Evolutionary conservation across 2,113 vertebrate species (phyloP).

Genomic region (Burhinus oedicnemus): DNA sequence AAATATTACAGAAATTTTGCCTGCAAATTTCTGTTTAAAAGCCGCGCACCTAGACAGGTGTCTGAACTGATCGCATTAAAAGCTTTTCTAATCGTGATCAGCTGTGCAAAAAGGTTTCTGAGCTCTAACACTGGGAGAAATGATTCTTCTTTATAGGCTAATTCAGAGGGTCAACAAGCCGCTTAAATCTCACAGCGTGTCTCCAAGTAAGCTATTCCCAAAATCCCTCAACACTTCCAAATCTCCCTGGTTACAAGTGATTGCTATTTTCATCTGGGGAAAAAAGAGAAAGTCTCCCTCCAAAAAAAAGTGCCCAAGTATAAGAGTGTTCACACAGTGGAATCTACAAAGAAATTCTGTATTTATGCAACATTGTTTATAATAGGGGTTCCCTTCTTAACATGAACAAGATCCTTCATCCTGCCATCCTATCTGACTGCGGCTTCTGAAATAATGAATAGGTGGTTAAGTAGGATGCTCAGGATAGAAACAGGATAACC

Average conservation of each 20-base stretch:
- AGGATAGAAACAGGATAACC: background rate
- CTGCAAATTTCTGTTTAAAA: background rate
- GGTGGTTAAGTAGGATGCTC: background rate
- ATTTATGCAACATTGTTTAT: background rate
- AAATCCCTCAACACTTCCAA: background rate
- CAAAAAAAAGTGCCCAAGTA: background rate
- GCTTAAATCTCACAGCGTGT: background rate
- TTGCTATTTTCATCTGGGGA: background rate
- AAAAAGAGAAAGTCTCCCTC: background rate
- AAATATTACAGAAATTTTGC: background rate
- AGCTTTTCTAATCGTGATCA: background rate
- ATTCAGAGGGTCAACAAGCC: background rate
- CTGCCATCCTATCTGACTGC: background rate
- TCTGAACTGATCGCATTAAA: background rate
- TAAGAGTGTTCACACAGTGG: background rate
- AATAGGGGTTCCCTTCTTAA: background rate
- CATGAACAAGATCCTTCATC: background rate
- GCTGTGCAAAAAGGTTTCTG: background rate
- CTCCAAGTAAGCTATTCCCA: background rate
- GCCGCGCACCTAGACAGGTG: background rate
- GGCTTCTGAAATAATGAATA: background rate
- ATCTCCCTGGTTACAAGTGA: background rate
- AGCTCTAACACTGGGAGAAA: background rate
- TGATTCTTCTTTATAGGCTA: background rate
- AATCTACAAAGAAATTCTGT: background rate